A percentile compares a stretch with the other conserved stretches of the same genome.
Evolutionary conservation across 2,797 vertebrate species (phyloP).

Genomic region (Furcifer pardalis): DNA sequence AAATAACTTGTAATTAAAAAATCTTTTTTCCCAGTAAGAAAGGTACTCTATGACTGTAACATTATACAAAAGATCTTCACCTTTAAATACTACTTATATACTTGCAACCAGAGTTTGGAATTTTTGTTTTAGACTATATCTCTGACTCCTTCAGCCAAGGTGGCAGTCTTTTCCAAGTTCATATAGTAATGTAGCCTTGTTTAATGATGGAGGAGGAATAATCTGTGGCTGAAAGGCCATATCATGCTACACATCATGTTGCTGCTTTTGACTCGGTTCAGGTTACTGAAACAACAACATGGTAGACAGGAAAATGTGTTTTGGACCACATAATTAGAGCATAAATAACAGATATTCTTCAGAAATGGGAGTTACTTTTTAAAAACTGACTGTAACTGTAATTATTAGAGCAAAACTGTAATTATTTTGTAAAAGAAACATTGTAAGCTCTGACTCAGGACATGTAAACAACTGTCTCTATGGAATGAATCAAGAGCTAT

Average conservation of each 20-base stretch:
- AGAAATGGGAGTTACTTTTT: neutral
- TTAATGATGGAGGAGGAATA: neutral
- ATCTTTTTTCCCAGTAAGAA: neutral
- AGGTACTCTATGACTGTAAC: neutral
- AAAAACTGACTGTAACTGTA: neutral
- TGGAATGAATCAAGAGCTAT: neutral
- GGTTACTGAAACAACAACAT: no score
- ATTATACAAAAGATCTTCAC: neutral
- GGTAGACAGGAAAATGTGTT: neutral
- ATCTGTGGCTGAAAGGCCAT: no score
- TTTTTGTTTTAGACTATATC: no score
- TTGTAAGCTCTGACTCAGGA: neutral
- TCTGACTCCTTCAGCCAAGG: no score
- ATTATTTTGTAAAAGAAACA: neutral
- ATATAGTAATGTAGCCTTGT: neutral
- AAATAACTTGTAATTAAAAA: neutral
- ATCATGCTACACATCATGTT: no score
- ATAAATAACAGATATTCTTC: neutral
- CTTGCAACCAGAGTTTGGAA: no score
- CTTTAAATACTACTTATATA: no score
- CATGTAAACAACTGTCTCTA: neutral
- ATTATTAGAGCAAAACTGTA: neutral
- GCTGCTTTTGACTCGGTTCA: no score
- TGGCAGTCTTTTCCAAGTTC: no score
- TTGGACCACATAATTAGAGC: neutral